Percentiles rank a stretch among this genome's conserved stretches.
Evolutionary conservation across 2,113 vertebrate genomes (phyloP).

Genomic region (Himantopus leucocephalus): DNA sequence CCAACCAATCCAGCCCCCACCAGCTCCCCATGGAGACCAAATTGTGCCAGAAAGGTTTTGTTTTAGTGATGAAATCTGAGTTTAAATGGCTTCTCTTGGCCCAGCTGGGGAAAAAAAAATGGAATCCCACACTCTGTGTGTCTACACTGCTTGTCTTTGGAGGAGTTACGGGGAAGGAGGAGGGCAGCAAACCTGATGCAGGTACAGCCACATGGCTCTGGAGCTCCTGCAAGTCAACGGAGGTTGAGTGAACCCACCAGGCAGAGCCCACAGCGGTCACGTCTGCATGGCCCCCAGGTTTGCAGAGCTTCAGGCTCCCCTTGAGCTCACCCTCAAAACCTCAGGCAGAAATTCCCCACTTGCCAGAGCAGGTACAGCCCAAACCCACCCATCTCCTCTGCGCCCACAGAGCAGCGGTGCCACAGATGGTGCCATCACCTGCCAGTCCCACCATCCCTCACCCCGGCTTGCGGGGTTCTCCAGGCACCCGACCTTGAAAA

Average conservation of each 20-base stretch:
- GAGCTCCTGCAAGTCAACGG: rapidly evolving
- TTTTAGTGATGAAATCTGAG: not conserved
- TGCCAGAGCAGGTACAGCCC: not conserved
- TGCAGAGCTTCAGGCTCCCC: not conserved
- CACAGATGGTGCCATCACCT: not conserved
- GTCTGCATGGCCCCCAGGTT: rapidly evolving
- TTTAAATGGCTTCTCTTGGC: not conserved
- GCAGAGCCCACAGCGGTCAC: rapidly evolving
- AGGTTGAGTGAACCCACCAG: not conserved
- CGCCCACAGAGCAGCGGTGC: not conserved
- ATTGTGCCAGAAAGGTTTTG: not conserved
- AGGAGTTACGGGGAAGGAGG: not conserved
- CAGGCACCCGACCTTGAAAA: not conserved
- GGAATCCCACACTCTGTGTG: rapidly evolving
- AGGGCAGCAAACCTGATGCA: not conserved
- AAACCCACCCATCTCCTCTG: rapidly evolving
- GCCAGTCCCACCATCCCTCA: not conserved
- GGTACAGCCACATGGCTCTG: not conserved
- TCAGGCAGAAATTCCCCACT: rapidly evolving
- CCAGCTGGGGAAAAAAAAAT: rapidly evolving
- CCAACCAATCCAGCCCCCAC: rapidly evolving
- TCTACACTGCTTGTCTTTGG: not conserved
- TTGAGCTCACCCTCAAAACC: rapidly evolving
- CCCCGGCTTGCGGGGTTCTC: rapidly evolving
- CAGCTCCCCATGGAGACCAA: not conserved